Base-by-base conservation (phyloP, 2,113 vertebrate species). In the Acanthisitta chloris region DNA sequence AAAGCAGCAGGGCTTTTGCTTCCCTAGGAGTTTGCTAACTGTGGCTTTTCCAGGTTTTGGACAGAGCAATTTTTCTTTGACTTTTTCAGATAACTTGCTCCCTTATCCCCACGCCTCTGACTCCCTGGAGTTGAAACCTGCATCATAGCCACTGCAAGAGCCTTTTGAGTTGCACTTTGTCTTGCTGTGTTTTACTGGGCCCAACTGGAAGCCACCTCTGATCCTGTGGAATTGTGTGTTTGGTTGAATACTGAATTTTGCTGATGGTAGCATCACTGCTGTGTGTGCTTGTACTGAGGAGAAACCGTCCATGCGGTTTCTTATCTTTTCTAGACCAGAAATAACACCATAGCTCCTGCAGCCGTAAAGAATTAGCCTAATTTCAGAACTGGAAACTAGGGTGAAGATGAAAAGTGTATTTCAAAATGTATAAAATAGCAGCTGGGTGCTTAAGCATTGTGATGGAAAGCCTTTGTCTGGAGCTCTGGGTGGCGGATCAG, bases 261-360 rank as follows among this genome's bases (percentile, higher is more conserved):
- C 82, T 6, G 7, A 4, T 42, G 45, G 65, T 36, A 40, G 17
- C 61, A 6, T 82, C 12, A 1, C 85, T 77, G 79, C 74, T 74
- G 72, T 9, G 1, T 86, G 82, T 62, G 54, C 86, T 67, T 15
- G 24, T 29, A 4, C 73, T n/a, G 48, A 78, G 52, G 52, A 79
- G 82, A 36, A 94, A 29, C 65, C 5, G 1, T 59, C 65, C 89
- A 69, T 4, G 23, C 49, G 61, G 57, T 71, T 86, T 69, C 90
- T 97, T 96, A 85, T 88, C 88, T 95, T 40, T 70, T 45, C 36
- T 15, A 48, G 43, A 70, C 86, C 89, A 89, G 81, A 96, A 96
- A 94, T 89, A 96, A 86, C 69, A 72, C 65, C 24, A 2, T 2
- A 36, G 33, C 88, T 94, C 76, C 94, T 43, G 76, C 46, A 23